phyloP scores from a whole-genome alignment of 2,888 invertebrate species.

The Muschampia plurimacula region DNA sequence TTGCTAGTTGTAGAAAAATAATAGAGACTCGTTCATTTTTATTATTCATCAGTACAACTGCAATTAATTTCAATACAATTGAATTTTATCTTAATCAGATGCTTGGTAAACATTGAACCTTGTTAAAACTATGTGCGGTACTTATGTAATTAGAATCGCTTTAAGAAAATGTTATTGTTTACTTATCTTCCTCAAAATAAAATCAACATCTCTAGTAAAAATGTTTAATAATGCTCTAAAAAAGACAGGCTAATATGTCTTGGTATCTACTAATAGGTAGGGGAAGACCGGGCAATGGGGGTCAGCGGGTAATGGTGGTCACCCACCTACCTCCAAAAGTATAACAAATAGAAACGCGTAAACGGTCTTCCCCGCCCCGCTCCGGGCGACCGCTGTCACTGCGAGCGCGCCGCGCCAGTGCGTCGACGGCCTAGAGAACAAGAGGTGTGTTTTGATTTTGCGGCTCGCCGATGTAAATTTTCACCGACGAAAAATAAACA shows the following conservation, averaged over 20 bases:
- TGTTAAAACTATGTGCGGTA: neutral
- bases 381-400: conserved; percentile 42
- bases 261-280: conserved; percentile 38
- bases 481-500: conserved; percentile 43
- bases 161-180: neutral
- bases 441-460: conserved; percentile 49
- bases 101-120: neutral
- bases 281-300: conserved; percentile 51
- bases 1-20: neutral
- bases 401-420: conserved; percentile 48
- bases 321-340: conserved; percentile 41
- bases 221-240: too few relatives aligned
- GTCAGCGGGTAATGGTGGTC: conserved; percentile 43
- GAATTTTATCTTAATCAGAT: neutral
- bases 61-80: neutral
- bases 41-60: neutral
- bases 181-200: too few relatives aligned
- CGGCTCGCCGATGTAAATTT: conserved; percentile 47
- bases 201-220: neutral
- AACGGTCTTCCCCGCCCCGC: conserved; percentile 40
- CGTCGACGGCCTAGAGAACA: conserved; percentile 43
- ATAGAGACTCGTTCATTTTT: neutral
- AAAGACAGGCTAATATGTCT: too few relatives aligned
- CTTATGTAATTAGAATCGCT: neutral
- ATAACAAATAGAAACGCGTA: conserved; percentile 45